These are phyloP conservation scores for Brotula barbata DNA, from an alignment of 2,797 vertebrate genomes.

Conservation along the genomic window DNA sequence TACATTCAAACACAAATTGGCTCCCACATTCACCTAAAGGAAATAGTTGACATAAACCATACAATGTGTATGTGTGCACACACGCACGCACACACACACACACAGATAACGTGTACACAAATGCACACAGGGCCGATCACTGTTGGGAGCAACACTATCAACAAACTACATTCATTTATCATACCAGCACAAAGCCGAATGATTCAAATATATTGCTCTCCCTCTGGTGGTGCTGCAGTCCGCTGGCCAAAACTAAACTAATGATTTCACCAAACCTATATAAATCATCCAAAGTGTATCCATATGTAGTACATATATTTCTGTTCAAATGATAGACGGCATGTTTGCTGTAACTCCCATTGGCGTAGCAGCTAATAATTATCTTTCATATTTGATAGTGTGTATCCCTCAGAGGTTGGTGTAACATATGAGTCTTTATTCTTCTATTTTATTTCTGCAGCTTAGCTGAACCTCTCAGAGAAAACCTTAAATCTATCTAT, in stretches of 20 bases:
- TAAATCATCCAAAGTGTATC: slow-evolving; percentile 63
- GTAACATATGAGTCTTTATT: slow-evolving; percentile 8
- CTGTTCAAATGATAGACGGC: slow-evolving; percentile 49
- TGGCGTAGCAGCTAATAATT: slow-evolving; percentile 55
- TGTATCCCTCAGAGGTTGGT: slow-evolving; percentile 26
- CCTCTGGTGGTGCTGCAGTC: slow-evolving; percentile 48
- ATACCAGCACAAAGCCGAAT: slow-evolving; percentile 63
- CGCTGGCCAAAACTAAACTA: slow-evolving; percentile 56
- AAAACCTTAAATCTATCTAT: slow-evolving; percentile 31
- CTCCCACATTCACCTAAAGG: slow-evolving; percentile 28
- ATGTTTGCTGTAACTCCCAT: slow-evolving; percentile 52
- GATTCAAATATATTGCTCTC: slow-evolving; percentile 68
- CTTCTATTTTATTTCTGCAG: slow-evolving; percentile 8
- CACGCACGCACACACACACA: slow-evolving; percentile 7
- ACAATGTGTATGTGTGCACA: neutral
- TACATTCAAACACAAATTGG: slow-evolving; percentile 37
- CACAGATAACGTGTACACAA: neutral
- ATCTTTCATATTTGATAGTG: slow-evolving; percentile 44
- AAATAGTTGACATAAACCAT: slow-evolving; percentile 11
- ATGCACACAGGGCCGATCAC: slow-evolving; percentile 33
- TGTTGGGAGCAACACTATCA: slow-evolving; percentile 44
- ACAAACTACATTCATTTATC: slow-evolving; percentile 62
- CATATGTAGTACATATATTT: slow-evolving; percentile 58
- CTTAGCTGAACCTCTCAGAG: neutral
- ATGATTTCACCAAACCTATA: slow-evolving; percentile 53